These are phyloP conservation scores for Rhynchonycteris naso DNA, from an alignment of 2,797 vertebrate species.

Conservation along the genomic window DNA sequence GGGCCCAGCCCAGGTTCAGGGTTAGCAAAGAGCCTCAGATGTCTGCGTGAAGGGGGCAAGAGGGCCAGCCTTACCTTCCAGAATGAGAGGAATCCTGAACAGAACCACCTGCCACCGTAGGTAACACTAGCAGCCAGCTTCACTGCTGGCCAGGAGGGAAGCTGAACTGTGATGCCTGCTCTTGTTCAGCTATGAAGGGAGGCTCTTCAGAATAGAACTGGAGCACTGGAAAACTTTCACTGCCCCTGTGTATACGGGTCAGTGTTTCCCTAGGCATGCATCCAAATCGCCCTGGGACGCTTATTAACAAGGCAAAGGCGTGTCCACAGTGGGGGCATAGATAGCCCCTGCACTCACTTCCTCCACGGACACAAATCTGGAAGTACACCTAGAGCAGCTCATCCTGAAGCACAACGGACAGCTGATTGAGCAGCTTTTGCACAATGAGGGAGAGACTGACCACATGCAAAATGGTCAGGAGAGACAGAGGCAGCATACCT, in stretches of 20 bases:
- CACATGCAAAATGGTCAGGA: background rate
- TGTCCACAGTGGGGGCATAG: background rate
- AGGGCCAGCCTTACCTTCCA: constrained; percentile 51
- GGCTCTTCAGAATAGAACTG: background rate
- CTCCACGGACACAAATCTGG: background rate
- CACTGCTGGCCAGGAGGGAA: background rate
- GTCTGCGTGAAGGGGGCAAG: background rate
- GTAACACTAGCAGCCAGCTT: constrained; percentile 59
- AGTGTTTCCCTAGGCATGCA: background rate
- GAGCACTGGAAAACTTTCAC: constrained; percentile 18
- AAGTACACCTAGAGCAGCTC: background rate
- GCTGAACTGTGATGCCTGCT: background rate
- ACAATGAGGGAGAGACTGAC: background rate
- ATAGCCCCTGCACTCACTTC: background rate
- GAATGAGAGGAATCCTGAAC: constrained; percentile 56
- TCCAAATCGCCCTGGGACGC: background rate
- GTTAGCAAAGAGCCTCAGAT: constrained; percentile 52
- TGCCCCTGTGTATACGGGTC: background rate
- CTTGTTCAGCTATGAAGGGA: background rate
- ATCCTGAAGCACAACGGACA: background rate
- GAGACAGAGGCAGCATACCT: background rate
- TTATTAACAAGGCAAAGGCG: background rate
- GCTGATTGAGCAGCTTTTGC: background rate
- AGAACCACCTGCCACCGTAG: constrained; percentile 55
- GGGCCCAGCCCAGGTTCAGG: constrained; percentile 55